These are phyloP conservation scores for Drosophila kanekoi DNA, from an alignment of 2,888 invertebrate species.

Conservation along the genomic window DNA sequence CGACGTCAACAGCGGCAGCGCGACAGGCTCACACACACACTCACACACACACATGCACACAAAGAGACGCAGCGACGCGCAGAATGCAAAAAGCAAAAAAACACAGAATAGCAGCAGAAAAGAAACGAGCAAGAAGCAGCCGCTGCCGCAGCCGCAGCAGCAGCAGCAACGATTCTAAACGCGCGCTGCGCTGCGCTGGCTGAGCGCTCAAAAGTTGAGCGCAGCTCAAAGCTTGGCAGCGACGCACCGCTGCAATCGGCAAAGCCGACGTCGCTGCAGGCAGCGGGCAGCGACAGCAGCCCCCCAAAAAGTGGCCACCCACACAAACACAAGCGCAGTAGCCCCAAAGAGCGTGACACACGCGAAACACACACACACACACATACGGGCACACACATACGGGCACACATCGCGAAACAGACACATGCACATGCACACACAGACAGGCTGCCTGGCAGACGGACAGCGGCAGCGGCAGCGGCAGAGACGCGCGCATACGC, in stretches of 20 bases:
- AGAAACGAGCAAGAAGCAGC: slow-evolving; percentile 33
- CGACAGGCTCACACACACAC: slow-evolving; percentile 57
- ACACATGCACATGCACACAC: background rate
- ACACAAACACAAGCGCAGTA: slow-evolving; percentile 57
- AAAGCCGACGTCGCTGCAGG: slow-evolving; percentile 29
- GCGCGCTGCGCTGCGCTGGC: slow-evolving; percentile 23
- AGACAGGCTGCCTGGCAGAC: slow-evolving; percentile 12
- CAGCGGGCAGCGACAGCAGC: slow-evolving; percentile 22
- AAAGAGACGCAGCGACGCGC: slow-evolving; percentile 59
- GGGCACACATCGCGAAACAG: background rate
- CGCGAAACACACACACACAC: slow-evolving; percentile 54
- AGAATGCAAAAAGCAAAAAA: slow-evolving; percentile 71
- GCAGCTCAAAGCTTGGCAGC: slow-evolving; percentile 48
- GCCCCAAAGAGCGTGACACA: slow-evolving; percentile 61
- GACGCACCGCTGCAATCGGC: slow-evolving; percentile 55
- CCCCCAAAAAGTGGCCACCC: slow-evolving; percentile 50
- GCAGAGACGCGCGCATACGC: slow-evolving; percentile 30
- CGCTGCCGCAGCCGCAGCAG: slow-evolving; percentile 25
- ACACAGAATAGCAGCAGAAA: slow-evolving; percentile 27
- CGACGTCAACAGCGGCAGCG: slow-evolving; percentile 71
- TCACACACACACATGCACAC: slow-evolving; percentile 11
- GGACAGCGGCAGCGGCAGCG: slow-evolving; percentile 26
- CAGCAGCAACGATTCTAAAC: slow-evolving; percentile 53
- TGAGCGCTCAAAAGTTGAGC: slow-evolving; percentile 53
- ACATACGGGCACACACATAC: slow-evolving; percentile 13